Conservation (phyloP, 2,113 vertebrate genomes). For the Alligator mississippiensis region DNA sequence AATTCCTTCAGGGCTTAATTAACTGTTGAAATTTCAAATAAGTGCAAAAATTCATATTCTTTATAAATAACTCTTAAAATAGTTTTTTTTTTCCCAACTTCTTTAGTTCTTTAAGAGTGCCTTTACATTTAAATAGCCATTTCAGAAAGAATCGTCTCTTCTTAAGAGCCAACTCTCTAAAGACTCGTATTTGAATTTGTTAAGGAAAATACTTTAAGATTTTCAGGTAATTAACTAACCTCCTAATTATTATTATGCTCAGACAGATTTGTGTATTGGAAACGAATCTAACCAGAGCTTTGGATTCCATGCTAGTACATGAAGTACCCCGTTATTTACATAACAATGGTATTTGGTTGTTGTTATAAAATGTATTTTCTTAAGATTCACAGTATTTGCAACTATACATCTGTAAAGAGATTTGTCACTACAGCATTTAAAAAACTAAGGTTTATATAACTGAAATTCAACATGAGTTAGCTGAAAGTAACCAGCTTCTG, state of each 20-base stretch:
- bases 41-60: neutral
- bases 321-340: neutral
- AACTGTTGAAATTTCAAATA: neutral
- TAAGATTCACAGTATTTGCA: neutral
- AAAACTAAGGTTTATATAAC: neutral
- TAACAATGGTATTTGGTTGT: neutral
- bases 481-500: neutral
- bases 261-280: slow-evolving; percentile 23
- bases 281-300: neutral
- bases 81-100: neutral
- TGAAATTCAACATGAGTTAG: neutral
- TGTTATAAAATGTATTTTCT: neutral
- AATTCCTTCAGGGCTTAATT: neutral
- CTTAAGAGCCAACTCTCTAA: slow-evolving; percentile 8
- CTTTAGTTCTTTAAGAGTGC: neutral
- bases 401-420: neutral
- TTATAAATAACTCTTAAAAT: neutral
- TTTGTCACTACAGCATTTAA: neutral
- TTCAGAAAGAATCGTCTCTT: neutral
- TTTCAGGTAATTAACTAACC: slow-evolving; percentile 9
- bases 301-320: neutral
- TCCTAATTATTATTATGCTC: slow-evolving; percentile 38
- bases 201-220: slow-evolving; percentile 2
- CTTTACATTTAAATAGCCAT: slow-evolving; percentile 21
- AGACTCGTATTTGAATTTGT: slow-evolving; percentile 25